These are phyloP conservation scores for Philypnodon macrostomus DNA, from an alignment of 2,797 vertebrate genomes.

Conservation along the genomic window DNA sequence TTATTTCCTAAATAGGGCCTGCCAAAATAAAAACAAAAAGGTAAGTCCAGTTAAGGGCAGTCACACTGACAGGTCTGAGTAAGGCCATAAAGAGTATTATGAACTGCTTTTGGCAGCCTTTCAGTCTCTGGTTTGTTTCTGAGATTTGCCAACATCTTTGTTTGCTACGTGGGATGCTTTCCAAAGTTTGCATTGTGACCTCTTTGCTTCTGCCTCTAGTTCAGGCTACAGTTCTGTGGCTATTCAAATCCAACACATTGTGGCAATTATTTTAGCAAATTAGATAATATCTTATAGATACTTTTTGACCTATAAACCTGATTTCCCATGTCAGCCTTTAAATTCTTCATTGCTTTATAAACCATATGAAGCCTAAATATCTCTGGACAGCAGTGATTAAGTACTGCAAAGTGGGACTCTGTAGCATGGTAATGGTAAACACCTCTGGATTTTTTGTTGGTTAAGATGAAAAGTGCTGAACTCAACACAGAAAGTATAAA, in stretches of 20 bases:
- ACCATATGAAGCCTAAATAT: conserved; percentile 6
- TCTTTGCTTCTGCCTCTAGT: conserved; percentile 2
- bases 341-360: background rate
- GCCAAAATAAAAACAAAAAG: conserved; percentile 2
- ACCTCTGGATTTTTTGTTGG: too few species aligned
- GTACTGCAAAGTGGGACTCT: conserved; percentile 2
- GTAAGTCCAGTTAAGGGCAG: conserved; percentile 7
- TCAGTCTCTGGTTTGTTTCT: conserved; percentile 3
- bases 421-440: background rate
- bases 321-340: conserved; percentile 11
- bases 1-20: conserved; percentile 11
- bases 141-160: conserved; percentile 11
- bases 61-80: background rate
- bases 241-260: conserved; percentile 1
- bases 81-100: conserved; percentile 7
- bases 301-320: background rate
- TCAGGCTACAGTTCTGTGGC: conserved; percentile 10
- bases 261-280: background rate
- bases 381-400: conserved; percentile 18
- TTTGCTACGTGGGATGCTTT: conserved; percentile 1
- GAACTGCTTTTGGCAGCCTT: background rate
- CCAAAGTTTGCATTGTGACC: conserved; percentile 13
- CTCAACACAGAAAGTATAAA: too few species aligned
- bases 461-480: too few species aligned
- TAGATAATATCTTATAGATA: background rate